Base-by-base conservation (phyloP, 2,797 vertebrate species). In the Garrulus glandarius region DNA sequence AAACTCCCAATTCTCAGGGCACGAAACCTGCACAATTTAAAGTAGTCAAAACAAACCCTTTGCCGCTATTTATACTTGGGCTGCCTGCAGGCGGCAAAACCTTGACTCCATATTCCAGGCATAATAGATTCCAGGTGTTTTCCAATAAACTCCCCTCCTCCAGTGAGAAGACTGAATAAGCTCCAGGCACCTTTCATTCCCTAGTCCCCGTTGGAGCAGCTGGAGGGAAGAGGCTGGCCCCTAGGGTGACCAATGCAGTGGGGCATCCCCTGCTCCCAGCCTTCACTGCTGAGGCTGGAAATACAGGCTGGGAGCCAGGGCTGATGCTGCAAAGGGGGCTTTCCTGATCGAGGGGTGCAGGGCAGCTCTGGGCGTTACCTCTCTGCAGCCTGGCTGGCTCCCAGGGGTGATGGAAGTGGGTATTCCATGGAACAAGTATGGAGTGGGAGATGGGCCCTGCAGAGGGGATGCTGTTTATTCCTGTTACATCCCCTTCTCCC, bases 41-140 rank as follows among this genome's bases (percentile, higher is more conserved):
- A 97, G 97, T 90, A 98, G 97, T 98, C 97, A 97, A 98, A 98
- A 98, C 97, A 98, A 98, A 97, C 94, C 95, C 95, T 97, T 94
- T 86, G 92, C 96, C 97, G 96, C 97, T 97, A 94, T 97, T 97
- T 97, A 97, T 97, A 97, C 96, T 91, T 95, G 84, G 94, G 97
- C 96, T 97, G 97, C 97, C 97, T 97, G 94, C 96, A 97, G 97
- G 97, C 97, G 60, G 97, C 96, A 97, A 96, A 94, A 97, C 86
- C 95, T 96, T 96, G 95, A 95, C 96, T 97, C 97, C 93, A 81
- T 95, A 95, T 91, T 97, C 96, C 76, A 37, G 94, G 49, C 84
- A 95, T 98, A 97, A 98, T 98, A 97, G 96, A 82, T 97, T 98
- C 97, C 98, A 98, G 98, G 97, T 98, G 98, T 93, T 95, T 91